Conservation (phyloP, 64 coral and sea anemone genomes). For the Porites lutea region DNA sequence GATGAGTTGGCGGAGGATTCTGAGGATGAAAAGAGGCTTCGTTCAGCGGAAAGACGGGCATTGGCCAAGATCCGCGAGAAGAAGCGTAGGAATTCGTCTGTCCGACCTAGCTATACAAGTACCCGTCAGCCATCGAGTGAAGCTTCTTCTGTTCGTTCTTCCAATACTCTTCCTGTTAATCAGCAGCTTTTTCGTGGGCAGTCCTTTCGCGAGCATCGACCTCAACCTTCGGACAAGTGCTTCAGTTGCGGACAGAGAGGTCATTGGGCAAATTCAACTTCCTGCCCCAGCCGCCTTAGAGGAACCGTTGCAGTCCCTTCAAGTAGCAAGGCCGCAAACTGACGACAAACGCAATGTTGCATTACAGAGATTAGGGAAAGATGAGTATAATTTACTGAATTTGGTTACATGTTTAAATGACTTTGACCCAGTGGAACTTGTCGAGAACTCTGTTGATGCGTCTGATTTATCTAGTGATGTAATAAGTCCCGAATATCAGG, state of each 20-base stretch:
- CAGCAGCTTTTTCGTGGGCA: slow-evolving; percentile 35
- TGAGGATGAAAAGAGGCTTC: slow-evolving; percentile 63
- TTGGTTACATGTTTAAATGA: no score
- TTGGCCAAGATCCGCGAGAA: slow-evolving; percentile 49
- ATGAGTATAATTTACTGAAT: no score
- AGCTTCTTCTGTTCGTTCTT: neutral
- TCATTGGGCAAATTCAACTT: slow-evolving; percentile 35
- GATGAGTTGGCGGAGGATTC: no score
- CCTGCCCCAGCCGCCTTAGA: slow-evolving; percentile 33
- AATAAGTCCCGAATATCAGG: no score
- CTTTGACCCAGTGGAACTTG: no score
- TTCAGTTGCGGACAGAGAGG: slow-evolving; percentile 63
- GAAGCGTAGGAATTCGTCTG: slow-evolving; percentile 32
- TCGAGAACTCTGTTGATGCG: no score
- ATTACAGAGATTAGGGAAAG: slow-evolving; percentile 40
- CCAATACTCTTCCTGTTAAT: slow-evolving; percentile 38
- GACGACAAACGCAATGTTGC: neutral
- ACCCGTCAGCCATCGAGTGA: slow-evolving; percentile 16
- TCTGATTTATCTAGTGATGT: no score
- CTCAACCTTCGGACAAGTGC: slow-evolving; percentile 66
- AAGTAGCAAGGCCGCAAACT: slow-evolving; percentile 11
- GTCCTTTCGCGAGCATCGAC: slow-evolving; percentile 55
- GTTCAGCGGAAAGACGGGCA: slow-evolving; percentile 40
- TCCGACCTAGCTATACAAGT: slow-evolving; percentile 5
- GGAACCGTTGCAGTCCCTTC: slow-evolving; percentile 32